Percentiles rank a stretch among this genome's conserved stretches.
Evolutionary conservation across 2,888 invertebrate species (phyloP).

Genomic region (Pogonocherus hispidulus): DNA sequence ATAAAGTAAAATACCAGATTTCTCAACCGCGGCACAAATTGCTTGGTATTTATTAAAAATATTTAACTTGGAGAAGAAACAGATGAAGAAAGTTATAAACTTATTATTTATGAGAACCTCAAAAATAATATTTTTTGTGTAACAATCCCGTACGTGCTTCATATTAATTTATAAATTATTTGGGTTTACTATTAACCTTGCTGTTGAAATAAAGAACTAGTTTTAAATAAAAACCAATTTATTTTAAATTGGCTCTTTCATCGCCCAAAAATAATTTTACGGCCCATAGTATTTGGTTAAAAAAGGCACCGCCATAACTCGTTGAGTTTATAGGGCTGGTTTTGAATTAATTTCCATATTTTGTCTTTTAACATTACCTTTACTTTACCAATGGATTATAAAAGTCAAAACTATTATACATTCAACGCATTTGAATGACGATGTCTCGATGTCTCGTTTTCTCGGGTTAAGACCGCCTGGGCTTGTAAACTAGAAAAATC

Average conservation of each 20-base stretch:
- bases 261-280: slow-evolving; percentile 24
- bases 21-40: no score
- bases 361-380: slow-evolving; percentile 12
- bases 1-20: no score
- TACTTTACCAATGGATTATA: slow-evolving; percentile 12
- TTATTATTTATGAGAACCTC: no score
- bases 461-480: not conserved
- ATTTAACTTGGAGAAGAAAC: no score
- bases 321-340: slow-evolving; percentile 17
- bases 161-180: slow-evolving; percentile 1
- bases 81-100: no score
- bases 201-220: slow-evolving; percentile 11
- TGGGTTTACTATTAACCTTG: slow-evolving; percentile 10
- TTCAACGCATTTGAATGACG: slow-evolving; percentile 1
- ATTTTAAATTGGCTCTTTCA: slow-evolving; percentile 23
- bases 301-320: slow-evolving; percentile 6
- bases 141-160: no score
- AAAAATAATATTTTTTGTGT: no score
- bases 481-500: not conserved
- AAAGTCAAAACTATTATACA: slow-evolving; percentile 20
- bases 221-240: slow-evolving; percentile 30
- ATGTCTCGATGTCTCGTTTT: not conserved
- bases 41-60: no score
- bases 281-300: not conserved
- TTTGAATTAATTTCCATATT: slow-evolving; percentile 26